Base-by-base conservation (phyloP, 2,113 vertebrate species). In the Elephantulus edwardii region DNA sequence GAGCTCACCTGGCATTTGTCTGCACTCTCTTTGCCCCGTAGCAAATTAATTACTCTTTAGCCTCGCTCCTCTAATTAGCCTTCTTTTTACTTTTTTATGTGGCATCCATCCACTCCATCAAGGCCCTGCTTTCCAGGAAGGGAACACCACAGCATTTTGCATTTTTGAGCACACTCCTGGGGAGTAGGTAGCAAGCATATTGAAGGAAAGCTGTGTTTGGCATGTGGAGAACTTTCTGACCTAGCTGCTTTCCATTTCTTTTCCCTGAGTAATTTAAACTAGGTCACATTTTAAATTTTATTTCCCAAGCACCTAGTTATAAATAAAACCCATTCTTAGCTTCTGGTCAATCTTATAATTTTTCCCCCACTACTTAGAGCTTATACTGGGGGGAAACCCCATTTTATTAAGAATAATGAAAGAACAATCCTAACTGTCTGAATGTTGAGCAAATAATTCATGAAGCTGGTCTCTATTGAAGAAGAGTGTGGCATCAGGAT, bases 231-330 rank as follows among this genome's bases (percentile, higher is more conserved):
- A 78, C 90, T 86, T 44, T 68, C 42, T 83, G 80, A 91, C 93
- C 94, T 92, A 56, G 68, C 90, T 71, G 6, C n/a, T 91, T 56
- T 88, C 74, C 70, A 5, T 64, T 79, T 70, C 46, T 44, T 86
- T 70, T 2, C 68, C 91, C 75, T 64, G 77, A 91, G 91, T 93
- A 86, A 93, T 90, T 92, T 91, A 95, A 96, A 78, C n/a, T 94
- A 95, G 95, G 94, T 92, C 93, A 95, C 72, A 75, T 70, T 95
- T 93, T 92, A 52, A 88, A 92, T 92, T 80, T 93, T 86, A 94
- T 94, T 95, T 95, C 80, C 89, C 88, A 90, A 44, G 79, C 46
- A 93, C 46, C 68, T 83, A n/a, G 70, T 83, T 94, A 90, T 86
- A 58, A 91, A 89, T 92, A 92, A 93, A 86, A 93, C 48, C 66